Percentiles rank a stretch among this genome's conserved stretches.
Conservation (phyloP, 2,113 vertebrate species). For the Pituophis catenifer region DNA sequence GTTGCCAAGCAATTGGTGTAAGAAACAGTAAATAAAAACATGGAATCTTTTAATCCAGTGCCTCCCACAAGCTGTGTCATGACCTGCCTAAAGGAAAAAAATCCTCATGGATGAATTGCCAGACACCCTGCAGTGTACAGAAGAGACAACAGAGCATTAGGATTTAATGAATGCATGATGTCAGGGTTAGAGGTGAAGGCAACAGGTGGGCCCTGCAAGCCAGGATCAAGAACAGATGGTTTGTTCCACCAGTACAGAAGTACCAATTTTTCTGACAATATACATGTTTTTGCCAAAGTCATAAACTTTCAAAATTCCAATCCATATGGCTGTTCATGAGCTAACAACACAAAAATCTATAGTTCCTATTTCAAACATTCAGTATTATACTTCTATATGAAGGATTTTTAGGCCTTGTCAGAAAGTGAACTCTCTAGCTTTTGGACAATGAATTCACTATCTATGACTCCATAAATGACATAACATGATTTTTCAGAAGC, state of each 20-base stretch:
- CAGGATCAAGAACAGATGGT: conserved; percentile 15
- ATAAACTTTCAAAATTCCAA: neutral
- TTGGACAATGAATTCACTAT: neutral
- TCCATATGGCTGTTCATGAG: neutral
- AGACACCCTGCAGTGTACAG: neutral
- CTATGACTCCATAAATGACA: neutral
- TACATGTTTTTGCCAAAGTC: neutral
- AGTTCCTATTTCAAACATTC: neutral
- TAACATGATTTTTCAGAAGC: neutral
- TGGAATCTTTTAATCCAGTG: neutral
- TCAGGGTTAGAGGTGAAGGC: conserved; percentile 1
- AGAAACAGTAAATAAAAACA: conserved; percentile 20
- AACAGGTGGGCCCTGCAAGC: conserved; percentile 16
- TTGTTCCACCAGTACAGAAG: neutral
- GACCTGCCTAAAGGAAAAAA: neutral
- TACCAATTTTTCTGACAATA: neutral
- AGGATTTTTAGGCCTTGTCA: neutral
- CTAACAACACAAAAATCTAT: neutral
- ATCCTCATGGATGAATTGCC: neutral
- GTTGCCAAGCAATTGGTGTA: conserved; percentile 20
- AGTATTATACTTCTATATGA: neutral
- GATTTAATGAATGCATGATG: conserved; percentile 21
- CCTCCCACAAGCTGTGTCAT: neutral
- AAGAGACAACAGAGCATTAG: neutral
- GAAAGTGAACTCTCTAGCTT: neutral